Conservation (phyloP, 2,113 vertebrate genomes). For the Rhynchopsitta pachyrhyncha region DNA sequence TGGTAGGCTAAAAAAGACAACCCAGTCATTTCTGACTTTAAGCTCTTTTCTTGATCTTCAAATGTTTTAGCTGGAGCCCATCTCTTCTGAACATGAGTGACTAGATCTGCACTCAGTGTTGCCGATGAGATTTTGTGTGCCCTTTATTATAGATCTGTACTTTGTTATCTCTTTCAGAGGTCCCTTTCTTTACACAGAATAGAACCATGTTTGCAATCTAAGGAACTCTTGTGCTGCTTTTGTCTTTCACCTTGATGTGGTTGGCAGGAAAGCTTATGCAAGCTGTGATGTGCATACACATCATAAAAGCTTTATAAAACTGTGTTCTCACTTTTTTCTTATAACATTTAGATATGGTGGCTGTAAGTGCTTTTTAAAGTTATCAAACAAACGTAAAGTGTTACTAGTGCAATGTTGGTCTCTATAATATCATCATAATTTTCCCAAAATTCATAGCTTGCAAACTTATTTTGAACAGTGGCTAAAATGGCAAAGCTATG, state of each 20-base stretch:
- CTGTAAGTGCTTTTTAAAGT: not conserved
- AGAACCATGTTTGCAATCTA: not conserved
- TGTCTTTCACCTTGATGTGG: not conserved
- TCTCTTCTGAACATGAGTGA: not conserved
- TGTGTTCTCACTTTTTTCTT: not conserved
- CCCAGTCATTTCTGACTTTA: not conserved
- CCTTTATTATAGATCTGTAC: not conserved
- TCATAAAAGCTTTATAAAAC: not conserved
- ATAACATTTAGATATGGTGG: not conserved
- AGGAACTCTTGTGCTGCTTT: not conserved
- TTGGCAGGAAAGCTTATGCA: not conserved
- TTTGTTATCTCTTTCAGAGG: not conserved
- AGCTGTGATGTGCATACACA: not conserved
- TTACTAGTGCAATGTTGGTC: not conserved
- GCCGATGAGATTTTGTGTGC: not conserved
- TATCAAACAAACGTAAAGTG: not conserved
- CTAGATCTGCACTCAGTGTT: not conserved
- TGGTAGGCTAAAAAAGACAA: not conserved
- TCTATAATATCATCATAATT: not conserved
- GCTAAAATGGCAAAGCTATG: not conserved
- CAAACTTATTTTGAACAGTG: not conserved
- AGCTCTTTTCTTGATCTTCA: not conserved
- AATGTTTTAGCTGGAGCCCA: not conserved
- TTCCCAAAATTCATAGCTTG: not conserved
- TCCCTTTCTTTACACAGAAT: not conserved